Percentiles rank a stretch among this genome's conserved stretches.
These are phyloP conservation scores for Corythornis vintsioides DNA, from an alignment of 2,113 vertebrate genomes.

Conservation along the genomic window DNA sequence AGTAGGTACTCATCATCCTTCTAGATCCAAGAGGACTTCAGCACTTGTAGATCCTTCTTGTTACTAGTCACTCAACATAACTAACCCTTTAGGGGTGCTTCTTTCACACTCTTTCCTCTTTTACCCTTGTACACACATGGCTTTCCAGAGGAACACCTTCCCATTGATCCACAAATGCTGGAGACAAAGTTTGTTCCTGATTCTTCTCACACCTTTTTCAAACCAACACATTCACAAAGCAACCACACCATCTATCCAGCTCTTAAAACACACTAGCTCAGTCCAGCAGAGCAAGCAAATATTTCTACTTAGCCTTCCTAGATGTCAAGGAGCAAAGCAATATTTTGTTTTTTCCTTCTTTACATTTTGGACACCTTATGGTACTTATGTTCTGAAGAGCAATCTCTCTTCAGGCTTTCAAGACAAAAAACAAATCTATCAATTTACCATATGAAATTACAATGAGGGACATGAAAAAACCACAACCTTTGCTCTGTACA, in stretches of 20 bases:
- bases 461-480: neutral
- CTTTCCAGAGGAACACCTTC: neutral
- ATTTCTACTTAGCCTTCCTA: neutral
- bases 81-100: neutral
- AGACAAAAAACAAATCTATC: neutral
- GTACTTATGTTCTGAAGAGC: neutral
- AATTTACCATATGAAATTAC: neutral
- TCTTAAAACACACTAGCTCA: neutral
- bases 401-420: neutral
- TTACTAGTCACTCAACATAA: neutral
- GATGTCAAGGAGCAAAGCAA: neutral
- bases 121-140: neutral
- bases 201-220: neutral
- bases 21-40: neutral
- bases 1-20: neutral
- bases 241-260: neutral
- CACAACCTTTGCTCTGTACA: neutral
- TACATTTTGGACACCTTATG: neutral
- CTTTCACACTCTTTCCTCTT: neutral
- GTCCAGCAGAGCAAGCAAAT: neutral
- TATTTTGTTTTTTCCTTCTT: neutral
- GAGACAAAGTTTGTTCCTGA: neutral
- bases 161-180: neutral
- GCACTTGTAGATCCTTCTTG: neutral
- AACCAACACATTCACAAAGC: neutral